Conservation (phyloP, 2,113 vertebrate genomes). For the Corapipo altera region DNA sequence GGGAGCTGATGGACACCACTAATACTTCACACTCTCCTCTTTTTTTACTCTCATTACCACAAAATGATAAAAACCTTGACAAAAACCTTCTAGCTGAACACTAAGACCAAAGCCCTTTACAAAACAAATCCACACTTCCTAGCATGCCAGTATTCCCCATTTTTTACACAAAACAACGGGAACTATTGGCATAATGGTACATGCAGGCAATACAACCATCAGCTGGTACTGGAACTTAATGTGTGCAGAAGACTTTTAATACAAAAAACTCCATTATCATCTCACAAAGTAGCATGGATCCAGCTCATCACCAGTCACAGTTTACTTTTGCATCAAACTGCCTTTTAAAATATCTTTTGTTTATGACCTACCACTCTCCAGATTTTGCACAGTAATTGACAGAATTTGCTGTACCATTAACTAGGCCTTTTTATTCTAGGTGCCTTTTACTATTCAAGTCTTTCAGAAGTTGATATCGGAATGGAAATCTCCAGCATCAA, state of each 20-base stretch:
- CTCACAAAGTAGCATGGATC: background rate
- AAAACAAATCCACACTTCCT: background rate
- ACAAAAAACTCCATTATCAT: background rate
- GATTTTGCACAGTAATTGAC: background rate
- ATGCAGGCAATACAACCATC: background rate
- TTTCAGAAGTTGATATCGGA: background rate
- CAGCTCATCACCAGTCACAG: background rate
- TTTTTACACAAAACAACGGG: background rate
- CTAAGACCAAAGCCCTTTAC: background rate
- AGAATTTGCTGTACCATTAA: background rate
- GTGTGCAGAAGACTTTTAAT: background rate
- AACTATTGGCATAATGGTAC: background rate
- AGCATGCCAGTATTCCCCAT: background rate
- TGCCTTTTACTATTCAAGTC: background rate
- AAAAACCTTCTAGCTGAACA: background rate
- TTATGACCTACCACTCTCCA: background rate
- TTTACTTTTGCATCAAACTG: background rate
- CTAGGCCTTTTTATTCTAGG: background rate
- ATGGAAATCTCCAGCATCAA: conserved; percentile 20
- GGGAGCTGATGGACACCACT: background rate
- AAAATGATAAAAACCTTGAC: background rate
- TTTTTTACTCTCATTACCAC: background rate
- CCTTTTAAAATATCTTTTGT: background rate
- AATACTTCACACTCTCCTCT: background rate
- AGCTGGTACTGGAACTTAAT: background rate